Conservation (phyloP, 2,888 invertebrate genomes). For the Calliphora vomitoria region DNA sequence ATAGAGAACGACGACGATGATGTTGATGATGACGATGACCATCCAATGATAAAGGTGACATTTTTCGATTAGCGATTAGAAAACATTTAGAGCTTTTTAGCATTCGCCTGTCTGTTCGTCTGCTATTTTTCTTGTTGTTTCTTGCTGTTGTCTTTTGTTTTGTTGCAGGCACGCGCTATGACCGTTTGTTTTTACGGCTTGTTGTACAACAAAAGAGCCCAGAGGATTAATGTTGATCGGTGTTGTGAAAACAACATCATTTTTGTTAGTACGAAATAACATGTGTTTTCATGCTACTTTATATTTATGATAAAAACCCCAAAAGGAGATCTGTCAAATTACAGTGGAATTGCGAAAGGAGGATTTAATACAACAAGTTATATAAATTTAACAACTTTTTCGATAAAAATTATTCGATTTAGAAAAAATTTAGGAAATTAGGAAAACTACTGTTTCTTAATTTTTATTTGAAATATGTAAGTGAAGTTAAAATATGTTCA, state of each 20-base stretch:
- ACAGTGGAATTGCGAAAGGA: not conserved
- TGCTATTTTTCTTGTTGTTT: not conserved
- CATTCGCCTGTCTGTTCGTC: conserved; percentile 27
- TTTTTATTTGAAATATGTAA: no score
- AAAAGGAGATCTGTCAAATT: conserved; percentile 15
- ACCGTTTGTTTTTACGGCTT: conserved; percentile 28
- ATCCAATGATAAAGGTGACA: conserved; percentile 72
- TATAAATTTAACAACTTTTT: no score
- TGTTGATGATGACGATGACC: conserved; percentile 62
- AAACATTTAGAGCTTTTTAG: conserved; percentile 68
- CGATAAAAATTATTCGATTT: no score
- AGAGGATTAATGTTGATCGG: conserved; percentile 49
- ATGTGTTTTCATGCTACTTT: conserved; percentile 68
- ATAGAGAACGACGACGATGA: not conserved
- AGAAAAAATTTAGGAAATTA: no score
- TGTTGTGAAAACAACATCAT: conserved; percentile 43
- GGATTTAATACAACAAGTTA: no score
- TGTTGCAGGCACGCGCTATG: conserved; percentile 41
- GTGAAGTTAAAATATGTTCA: no score
- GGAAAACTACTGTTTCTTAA: no score
- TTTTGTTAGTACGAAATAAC: conserved; percentile 58
- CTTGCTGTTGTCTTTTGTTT: not conserved
- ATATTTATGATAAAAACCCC: conserved; percentile 29
- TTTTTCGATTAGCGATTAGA: conserved; percentile 74
- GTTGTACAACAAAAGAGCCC: conserved; percentile 17